Percentiles rank a stretch among this genome's conserved stretches.
Conservation (phyloP, 2,113 vertebrate genomes). For the Haplochromis burtoni region DNA sequence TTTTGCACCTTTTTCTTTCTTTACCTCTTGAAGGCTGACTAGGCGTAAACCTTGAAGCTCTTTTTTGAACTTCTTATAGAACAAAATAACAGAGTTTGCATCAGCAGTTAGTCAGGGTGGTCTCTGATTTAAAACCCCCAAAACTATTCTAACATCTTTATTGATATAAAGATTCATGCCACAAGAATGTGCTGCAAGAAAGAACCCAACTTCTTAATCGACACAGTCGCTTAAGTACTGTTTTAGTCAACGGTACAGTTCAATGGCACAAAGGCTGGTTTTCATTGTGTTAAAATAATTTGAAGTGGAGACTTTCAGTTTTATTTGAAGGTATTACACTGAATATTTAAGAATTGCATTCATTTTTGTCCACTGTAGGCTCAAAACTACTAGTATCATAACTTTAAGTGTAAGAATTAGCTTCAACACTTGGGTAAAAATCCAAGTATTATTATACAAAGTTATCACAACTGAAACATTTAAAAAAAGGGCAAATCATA, state of each 20-base stretch:
- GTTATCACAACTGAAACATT: not conserved
- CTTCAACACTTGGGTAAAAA: not conserved
- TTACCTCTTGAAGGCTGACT: not conserved
- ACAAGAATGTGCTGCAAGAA: not conserved
- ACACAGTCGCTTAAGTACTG: not conserved
- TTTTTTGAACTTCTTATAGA: not conserved
- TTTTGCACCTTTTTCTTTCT: not conserved
- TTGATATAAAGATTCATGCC: not conserved
- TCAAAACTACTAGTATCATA: not conserved
- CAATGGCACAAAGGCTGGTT: not conserved
- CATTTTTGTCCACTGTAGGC: not conserved
- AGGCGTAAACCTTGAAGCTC: not conserved
- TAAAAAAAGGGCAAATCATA: not conserved
- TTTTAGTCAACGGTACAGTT: not conserved
- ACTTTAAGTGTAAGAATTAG: not conserved
- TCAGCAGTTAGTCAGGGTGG: not conserved
- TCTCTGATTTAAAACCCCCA: not conserved
- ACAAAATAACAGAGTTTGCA: not conserved
- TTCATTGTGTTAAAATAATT: not conserved
- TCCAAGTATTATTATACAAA: not conserved
- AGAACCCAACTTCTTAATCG: not conserved
- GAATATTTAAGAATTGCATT: not conserved
- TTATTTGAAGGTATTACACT: not conserved
- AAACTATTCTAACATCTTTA: not conserved
- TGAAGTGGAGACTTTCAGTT: not conserved